These are phyloP conservation scores for Lordiphosa stackelbergi DNA, from an alignment of 1,140 invertebrate genomes.

Conservation along the genomic window DNA sequence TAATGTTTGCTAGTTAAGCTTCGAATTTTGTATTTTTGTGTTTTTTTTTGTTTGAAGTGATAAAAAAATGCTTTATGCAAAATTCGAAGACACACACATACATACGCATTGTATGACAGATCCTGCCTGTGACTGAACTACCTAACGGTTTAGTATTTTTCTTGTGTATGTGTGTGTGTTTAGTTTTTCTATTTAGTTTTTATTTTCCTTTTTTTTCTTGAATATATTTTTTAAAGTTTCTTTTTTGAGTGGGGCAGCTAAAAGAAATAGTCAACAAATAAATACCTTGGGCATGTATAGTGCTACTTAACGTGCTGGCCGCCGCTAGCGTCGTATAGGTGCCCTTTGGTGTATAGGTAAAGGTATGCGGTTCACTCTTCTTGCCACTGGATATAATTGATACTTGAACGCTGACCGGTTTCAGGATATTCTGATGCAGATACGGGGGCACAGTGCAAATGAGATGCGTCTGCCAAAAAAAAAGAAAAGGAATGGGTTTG, in stretches of 20 bases:
- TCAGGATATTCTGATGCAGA: constrained; percentile 81
- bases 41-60: constrained; percentile 1
- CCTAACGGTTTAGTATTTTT: constrained; percentile 1
- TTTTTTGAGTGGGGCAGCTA: constrained; percentile 6
- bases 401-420: constrained; percentile 86
- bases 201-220: constrained; percentile 7
- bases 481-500: constrained; percentile 8
- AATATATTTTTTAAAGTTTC: background rate
- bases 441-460: constrained; percentile 94
- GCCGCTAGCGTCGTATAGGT: constrained; percentile 67
- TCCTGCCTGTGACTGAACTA: constrained; percentile 28
- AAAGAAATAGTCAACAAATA: constrained; percentile 66
- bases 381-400: constrained; percentile 91
- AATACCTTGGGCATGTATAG: constrained; percentile 74
- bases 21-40: constrained; percentile 10
- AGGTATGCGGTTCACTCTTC: constrained; percentile 90
- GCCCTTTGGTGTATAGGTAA: constrained; percentile 86
- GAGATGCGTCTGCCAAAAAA: constrained; percentile 87
- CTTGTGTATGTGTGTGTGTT: constrained; percentile 8
- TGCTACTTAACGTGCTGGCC: constrained; percentile 72
- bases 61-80: too few species aligned
- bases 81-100: too few species aligned
- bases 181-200: background rate
- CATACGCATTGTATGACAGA: too few species aligned
- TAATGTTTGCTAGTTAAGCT: constrained; percentile 7